phyloP scores from a whole-genome alignment of 2,888 invertebrate genomes.

The Scaptomyza caliginosa region DNA sequence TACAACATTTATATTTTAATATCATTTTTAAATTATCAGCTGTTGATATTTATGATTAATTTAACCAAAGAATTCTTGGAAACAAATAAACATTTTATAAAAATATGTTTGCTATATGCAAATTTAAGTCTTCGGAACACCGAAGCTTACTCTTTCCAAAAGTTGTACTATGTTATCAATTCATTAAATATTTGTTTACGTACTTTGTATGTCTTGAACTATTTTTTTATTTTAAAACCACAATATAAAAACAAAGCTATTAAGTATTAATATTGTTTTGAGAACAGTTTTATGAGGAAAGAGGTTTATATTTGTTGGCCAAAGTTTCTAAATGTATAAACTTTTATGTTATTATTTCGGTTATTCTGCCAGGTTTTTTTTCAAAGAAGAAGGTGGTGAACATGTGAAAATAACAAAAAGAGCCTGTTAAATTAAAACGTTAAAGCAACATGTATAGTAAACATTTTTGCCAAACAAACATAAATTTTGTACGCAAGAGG shows the following conservation, averaged over 20 bases:
- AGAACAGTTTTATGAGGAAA: not conserved
- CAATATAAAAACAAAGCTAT: not conserved
- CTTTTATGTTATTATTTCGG: not conserved
- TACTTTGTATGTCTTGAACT: not conserved
- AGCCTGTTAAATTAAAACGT: not conserved
- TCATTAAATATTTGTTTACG: not conserved
- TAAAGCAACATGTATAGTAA: conserved; percentile 18
- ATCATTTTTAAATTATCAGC: conserved; percentile 14
- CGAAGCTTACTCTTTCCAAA: conserved; percentile 58
- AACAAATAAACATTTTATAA: conserved; percentile 34
- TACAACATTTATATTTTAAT: conserved; percentile 54
- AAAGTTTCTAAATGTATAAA: conserved; percentile 2
- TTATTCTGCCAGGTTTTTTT: not conserved
- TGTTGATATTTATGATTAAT: conserved; percentile 15
- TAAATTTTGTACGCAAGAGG: conserved; percentile 22
- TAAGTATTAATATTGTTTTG: not conserved
- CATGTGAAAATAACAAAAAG: conserved; percentile 1
- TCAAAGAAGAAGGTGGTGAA: not conserved
- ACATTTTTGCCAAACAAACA: not conserved
- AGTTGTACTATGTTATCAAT: conserved; percentile 28
- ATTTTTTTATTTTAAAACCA: not conserved
- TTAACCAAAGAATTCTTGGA: conserved; percentile 10
- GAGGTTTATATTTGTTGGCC: not conserved
- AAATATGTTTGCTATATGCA: conserved; percentile 43
- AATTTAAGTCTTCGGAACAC: conserved; percentile 31